phyloP scores from a whole-genome alignment of 2,797 vertebrate species.

The Manis crassicaudata region DNA sequence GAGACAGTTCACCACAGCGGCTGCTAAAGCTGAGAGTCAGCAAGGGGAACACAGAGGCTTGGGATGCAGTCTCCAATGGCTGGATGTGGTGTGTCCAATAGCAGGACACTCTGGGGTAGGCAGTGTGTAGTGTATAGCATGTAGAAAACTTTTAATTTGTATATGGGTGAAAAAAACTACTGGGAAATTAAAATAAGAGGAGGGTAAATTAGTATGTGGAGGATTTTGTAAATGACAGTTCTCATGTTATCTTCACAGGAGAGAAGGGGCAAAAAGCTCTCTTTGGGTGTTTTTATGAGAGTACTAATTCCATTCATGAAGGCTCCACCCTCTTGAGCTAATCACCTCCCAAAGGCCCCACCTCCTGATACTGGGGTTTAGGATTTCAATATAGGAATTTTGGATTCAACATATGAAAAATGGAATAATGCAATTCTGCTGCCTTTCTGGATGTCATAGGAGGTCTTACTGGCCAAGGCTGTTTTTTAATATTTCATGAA shows the following conservation, averaged over 20 bases:
- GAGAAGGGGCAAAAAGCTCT: neutral
- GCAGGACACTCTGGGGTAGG: neutral
- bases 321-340: neutral
- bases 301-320: neutral
- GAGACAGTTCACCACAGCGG: too few relatives aligned
- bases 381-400: neutral
- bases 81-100: neutral
- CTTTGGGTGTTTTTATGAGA: neutral
- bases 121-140: neutral
- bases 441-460: neutral
- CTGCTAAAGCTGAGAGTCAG: rapidly evolving
- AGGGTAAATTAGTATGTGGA: neutral
- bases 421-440: neutral
- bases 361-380: neutral
- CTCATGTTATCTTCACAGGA: neutral
- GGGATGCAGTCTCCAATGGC: rapidly evolving
- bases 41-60: neutral
- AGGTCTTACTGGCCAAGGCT: neutral
- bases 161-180: neutral
- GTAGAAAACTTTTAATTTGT: neutral
- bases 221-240: neutral
- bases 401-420: neutral
- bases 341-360: neutral
- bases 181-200: neutral
- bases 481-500: neutral